Base-by-base conservation (phyloP, 2,888 invertebrate genomes). In the Cetonia aurata region DNA sequence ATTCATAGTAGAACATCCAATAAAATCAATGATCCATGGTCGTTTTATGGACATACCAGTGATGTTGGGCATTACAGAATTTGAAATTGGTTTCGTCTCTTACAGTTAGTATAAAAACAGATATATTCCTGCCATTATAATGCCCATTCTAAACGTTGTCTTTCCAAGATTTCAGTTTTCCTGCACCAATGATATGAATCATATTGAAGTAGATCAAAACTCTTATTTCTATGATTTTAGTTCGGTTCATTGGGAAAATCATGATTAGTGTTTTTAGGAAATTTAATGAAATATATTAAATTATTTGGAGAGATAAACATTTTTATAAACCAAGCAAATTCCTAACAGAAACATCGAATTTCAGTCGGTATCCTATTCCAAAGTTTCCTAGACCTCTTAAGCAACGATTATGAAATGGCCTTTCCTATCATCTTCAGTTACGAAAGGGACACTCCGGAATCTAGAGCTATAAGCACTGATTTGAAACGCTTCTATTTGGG, bases 401-500 rank as follows among this genome's bases (percentile, higher is more conserved):
- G 9, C 2, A 60, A 60, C 9, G 69, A 92, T 52, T 93, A 91
- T 85, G 86, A 89, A 1, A 82, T 82, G 37, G 74, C 89, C 13
- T 91, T 92, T 0, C 92, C 92, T 0, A 88, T 92, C 17, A 86
- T 88, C 3, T 92, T 92, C 77, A 75, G 86, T 0, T 89, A 88
- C 71, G 89, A 92, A 74, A 86, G 88, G 6, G 85, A 86, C 4
- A 86, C 86, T n/a, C 79, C 87, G 0, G 85, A 87, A 70, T 86
- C 89, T 0, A 81, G 81, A n/a, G 80, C 84, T 2, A 87, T 89
- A 0, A 88, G 87, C 50, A 81, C 81, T 41, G 85, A 85, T 19
- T 79, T 92, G 3, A 86, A 85, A 68, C 80, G 82, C 4, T 86
- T 85, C 60, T 90, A 89, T 75, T 83, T 88, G 12, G 79, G 82